A percentile compares a stretch with the other conserved stretches of the same genome.
phyloP scores from a whole-genome alignment of 2,113 vertebrate species.

The Bombycilla garrulus region DNA sequence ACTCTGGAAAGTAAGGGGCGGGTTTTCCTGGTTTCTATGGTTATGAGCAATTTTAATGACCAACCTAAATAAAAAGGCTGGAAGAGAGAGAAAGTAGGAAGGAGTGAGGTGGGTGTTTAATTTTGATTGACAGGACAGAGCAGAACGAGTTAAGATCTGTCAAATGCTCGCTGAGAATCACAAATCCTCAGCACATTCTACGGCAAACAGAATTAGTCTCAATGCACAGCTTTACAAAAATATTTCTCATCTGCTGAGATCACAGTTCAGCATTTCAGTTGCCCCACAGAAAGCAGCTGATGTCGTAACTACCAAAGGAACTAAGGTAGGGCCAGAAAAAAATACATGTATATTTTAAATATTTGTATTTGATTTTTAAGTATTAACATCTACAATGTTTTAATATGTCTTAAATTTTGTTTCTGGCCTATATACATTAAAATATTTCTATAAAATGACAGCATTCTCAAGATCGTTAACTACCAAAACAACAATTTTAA shows the following conservation, averaged over 20 bases:
- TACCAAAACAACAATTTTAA: neutral
- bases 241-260: neutral
- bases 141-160: slow-evolving; percentile 52
- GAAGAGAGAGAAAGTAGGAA: slow-evolving; percentile 56
- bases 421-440: neutral
- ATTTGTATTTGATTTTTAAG: neutral
- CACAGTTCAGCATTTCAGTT: neutral
- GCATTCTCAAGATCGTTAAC: neutral
- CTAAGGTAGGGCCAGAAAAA: neutral
- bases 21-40: slow-evolving; percentile 66
- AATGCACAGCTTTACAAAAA: neutral
- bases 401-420: neutral
- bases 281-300: neutral
- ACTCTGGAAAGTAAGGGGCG: slow-evolving; percentile 31
- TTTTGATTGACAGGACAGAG: slow-evolving; percentile 60
- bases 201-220: slow-evolving; percentile 16
- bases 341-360: neutral
- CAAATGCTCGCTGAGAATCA: slow-evolving; percentile 47
- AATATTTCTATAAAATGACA: neutral
- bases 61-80: slow-evolving; percentile 56
- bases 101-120: slow-evolving; percentile 43
- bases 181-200: slow-evolving; percentile 17
- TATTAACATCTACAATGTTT: neutral
- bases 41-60: slow-evolving; percentile 60
- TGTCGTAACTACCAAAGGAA: neutral